Percentiles rank a stretch among this genome's conserved stretches.
Conservation (phyloP, 2,113 vertebrate species). For the Pyxicephalus adspersus region DNA sequence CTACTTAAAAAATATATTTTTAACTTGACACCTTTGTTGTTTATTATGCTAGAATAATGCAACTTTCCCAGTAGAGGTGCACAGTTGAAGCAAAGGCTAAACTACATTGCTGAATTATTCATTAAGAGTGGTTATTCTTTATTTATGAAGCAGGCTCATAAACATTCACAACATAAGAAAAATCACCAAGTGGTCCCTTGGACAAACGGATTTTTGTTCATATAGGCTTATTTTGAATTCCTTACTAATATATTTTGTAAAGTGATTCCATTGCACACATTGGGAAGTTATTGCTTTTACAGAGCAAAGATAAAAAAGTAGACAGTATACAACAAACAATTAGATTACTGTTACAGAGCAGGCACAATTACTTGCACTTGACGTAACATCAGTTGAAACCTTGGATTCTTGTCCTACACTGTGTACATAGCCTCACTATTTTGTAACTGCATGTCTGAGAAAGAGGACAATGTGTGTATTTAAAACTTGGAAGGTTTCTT, state of each 20-base stretch:
- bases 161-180: constrained; percentile 48
- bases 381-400: no score
- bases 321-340: background rate
- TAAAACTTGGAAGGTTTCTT: no score
- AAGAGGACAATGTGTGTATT: no score
- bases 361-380: no score
- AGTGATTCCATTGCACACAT: constrained; percentile 30
- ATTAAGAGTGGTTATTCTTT: constrained; percentile 48
- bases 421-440: no score
- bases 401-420: no score
- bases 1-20: constrained; percentile 30
- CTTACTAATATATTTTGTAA: constrained; percentile 49
- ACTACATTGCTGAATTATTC: constrained; percentile 51
- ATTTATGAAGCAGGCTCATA: constrained; percentile 53
- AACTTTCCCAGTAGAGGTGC: constrained; percentile 26
- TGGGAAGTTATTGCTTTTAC: constrained; percentile 25
- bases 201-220: constrained; percentile 47
- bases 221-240: constrained; percentile 13
- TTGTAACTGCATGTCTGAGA: no score
- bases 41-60: constrained; percentile 33
- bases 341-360: background rate
- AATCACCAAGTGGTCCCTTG: constrained; percentile 53
- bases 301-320: constrained; percentile 26
- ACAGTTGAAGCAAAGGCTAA: constrained; percentile 46
- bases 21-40: constrained; percentile 40